Evolutionary conservation across 2,888 invertebrate species (phyloP).

Genomic region (Apotomis capreana): DNA sequence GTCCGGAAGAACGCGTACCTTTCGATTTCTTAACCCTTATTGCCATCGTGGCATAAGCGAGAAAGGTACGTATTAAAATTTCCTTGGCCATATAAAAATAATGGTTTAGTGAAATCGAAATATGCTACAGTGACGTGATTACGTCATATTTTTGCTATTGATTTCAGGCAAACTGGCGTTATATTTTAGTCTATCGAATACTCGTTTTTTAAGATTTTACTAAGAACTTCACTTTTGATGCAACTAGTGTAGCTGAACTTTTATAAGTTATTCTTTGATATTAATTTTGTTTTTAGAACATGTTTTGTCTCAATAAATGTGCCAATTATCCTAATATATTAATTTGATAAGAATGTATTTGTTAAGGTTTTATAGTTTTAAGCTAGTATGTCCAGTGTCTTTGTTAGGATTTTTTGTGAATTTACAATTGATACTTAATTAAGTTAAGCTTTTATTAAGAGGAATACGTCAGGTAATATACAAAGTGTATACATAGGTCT

Average conservation of each 20-base stretch:
- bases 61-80: no score
- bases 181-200: conserved; percentile 6
- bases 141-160: no score
- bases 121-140: no score
- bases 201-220: conserved; percentile 5
- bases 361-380: conserved; percentile 5
- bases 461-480: background rate
- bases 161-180: no score
- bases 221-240: background rate
- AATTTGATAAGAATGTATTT: conserved; percentile 4
- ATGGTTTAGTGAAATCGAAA: no score
- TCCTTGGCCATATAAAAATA: no score
- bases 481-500: background rate
- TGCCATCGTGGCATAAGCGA: no score
- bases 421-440: conserved; percentile 21
- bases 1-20: no score
- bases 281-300: background rate
- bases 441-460: background rate
- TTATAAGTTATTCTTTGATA: background rate
- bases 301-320: conserved; percentile 4
- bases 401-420: conserved; percentile 4
- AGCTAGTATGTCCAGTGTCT: background rate
- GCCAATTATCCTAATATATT: conserved; percentile 22
- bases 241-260: background rate
- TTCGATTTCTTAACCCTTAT: no score